Evolutionary conservation across 2,888 invertebrate genomes (phyloP).

Genomic region (Macrophya alboannulata): DNA sequence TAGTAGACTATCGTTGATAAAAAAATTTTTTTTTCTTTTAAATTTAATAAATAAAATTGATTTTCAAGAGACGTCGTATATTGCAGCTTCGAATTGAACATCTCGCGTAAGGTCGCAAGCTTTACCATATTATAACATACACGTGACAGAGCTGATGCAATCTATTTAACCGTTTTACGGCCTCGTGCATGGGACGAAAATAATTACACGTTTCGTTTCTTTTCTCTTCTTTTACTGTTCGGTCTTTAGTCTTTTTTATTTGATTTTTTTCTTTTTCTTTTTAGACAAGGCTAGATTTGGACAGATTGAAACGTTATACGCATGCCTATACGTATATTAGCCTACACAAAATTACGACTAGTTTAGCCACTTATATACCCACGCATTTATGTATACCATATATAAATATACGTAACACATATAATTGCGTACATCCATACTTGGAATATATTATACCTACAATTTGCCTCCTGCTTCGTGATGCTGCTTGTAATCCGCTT

Average conservation of each 20-base stretch:
- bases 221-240: not conserved
- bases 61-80: constrained; percentile 27
- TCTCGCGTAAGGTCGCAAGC: not conserved
- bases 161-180: not conserved
- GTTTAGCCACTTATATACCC: constrained; percentile 12
- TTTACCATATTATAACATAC: not conserved
- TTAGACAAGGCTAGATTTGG: not conserved
- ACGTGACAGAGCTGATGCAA: not conserved
- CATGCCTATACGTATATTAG: not conserved
- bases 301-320: constrained; percentile 3
- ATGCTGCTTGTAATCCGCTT: no score
- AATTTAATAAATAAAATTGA: constrained; percentile 1
- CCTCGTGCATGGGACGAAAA: not conserved
- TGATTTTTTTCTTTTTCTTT: not conserved
- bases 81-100: constrained; percentile 9
- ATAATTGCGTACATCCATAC: not conserved
- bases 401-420: not conserved
- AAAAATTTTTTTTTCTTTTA: not conserved
- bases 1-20: not conserved
- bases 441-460: no score
- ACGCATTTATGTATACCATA: not conserved
- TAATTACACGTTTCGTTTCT: constrained; percentile 8
- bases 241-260: no score
- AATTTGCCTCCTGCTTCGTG: no score
- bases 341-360: not conserved